These are phyloP conservation scores for Lepidostoma basale DNA, from an alignment of 1,140 invertebrate genomes.

Conservation along the genomic window DNA sequence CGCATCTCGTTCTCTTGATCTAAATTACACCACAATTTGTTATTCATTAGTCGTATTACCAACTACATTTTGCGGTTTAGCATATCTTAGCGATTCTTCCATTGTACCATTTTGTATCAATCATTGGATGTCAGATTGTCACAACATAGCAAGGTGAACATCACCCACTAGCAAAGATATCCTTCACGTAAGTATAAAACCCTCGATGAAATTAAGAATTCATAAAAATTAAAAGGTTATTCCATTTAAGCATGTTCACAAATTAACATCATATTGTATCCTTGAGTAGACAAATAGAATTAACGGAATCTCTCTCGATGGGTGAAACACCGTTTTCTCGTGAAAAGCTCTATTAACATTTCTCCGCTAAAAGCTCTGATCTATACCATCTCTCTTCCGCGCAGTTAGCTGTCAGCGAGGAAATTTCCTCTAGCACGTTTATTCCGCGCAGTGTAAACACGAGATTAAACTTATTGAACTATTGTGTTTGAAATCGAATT, in stretches of 20 bases:
- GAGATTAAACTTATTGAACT: not conserved
- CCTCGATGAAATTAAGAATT: no score
- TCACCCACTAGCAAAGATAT: no score
- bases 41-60: not conserved
- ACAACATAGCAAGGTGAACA: no score
- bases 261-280: no score
- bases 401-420: not conserved
- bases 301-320: no score
- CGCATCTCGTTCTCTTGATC: not conserved
- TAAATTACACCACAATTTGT: conserved; percentile 1
- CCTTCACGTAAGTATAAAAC: no score
- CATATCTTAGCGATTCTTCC: not conserved
- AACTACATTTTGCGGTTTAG: conserved; percentile 1
- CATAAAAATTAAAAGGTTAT: no score
- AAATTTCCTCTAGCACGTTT: not conserved
- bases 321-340: no score
- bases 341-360: no score
- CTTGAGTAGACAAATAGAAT: no score
- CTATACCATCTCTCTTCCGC: not conserved
- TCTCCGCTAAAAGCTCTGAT: no score
- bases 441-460: not conserved
- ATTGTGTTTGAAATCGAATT: not conserved
- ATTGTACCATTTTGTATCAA: not conserved
- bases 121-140: not conserved
- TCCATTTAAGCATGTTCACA: no score